phyloP scores from a whole-genome alignment of 2,113 vertebrate genomes.

The Phoenicopterus ruber region DNA sequence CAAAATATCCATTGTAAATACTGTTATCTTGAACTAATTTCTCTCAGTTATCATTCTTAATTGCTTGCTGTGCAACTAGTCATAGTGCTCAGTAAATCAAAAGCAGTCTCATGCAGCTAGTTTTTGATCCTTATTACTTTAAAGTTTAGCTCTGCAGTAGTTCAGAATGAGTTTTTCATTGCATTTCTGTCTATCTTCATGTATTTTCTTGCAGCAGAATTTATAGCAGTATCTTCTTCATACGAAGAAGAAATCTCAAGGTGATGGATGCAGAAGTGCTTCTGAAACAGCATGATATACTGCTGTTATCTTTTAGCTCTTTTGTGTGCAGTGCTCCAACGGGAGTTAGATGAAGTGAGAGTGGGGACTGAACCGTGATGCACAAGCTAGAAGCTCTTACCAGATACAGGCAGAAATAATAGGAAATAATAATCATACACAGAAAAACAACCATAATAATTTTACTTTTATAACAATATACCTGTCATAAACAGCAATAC shows the following conservation, averaged over 20 bases:
- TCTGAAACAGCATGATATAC: background rate
- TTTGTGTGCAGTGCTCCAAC: background rate
- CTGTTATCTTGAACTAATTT: background rate
- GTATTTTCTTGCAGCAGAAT: constrained; percentile 17
- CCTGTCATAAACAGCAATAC: background rate
- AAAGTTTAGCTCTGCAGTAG: constrained; percentile 8
- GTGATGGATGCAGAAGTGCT: constrained; percentile 9
- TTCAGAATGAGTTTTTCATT: constrained; percentile 1
- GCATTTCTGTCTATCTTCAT: constrained; percentile 4
- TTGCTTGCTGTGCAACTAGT: background rate
- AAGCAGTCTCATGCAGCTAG: background rate
- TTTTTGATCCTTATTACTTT: background rate
- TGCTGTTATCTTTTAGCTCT: background rate
- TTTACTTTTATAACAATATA: background rate
- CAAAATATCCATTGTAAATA: background rate
- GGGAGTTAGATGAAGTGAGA: background rate
- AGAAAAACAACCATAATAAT: background rate
- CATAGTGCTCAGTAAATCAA: background rate
- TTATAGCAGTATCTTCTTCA: background rate
- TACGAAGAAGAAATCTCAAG: background rate
- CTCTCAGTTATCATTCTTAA: background rate
- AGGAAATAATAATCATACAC: background rate
- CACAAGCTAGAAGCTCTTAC: background rate
- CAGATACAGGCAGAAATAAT: background rate
- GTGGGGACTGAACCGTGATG: background rate